Percentiles rank a stretch among this genome's conserved stretches.
Evolutionary conservation across 1,140 invertebrate species (phyloP).

Genomic region (Lepidotrigona ventralis): DNA sequence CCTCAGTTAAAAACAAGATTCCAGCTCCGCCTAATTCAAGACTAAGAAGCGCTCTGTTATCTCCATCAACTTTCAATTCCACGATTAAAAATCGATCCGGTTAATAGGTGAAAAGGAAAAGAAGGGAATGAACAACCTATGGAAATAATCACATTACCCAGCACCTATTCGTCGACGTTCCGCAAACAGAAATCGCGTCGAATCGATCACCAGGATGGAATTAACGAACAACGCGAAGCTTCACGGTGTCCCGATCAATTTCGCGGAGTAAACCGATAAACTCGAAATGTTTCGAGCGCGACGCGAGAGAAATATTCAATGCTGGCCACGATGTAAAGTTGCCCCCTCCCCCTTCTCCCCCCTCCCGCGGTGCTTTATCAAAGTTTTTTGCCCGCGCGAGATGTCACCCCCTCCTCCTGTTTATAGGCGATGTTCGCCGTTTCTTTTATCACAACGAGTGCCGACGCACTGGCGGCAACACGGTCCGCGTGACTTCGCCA

Average conservation of each 20-base stretch:
- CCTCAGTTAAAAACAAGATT: too few species aligned
- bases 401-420: neutral
- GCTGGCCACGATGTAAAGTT: slow-evolving; percentile 4
- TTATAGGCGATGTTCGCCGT: neutral
- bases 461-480: slow-evolving; percentile 16
- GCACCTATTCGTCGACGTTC: neutral
- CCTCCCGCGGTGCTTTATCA: slow-evolving; percentile 3
- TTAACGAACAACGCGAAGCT: neutral
- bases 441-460: slow-evolving; percentile 51
- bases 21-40: neutral
- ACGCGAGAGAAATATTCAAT: neutral
- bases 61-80: neutral
- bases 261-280: neutral
- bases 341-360: neutral
- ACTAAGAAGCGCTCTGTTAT: neutral
- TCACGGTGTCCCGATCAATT: slow-evolving; percentile 16
- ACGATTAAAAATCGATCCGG: neutral
- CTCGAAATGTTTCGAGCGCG: neutral
- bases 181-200: neutral
- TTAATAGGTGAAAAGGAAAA: neutral
- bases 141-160: neutral
- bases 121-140: neutral
- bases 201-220: neutral
- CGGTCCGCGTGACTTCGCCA: slow-evolving; percentile 25
- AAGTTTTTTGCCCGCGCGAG: neutral